These are phyloP conservation scores for Eulemur macaco DNA, from an alignment of 2,113 vertebrate genomes.

Conservation along the genomic window DNA sequence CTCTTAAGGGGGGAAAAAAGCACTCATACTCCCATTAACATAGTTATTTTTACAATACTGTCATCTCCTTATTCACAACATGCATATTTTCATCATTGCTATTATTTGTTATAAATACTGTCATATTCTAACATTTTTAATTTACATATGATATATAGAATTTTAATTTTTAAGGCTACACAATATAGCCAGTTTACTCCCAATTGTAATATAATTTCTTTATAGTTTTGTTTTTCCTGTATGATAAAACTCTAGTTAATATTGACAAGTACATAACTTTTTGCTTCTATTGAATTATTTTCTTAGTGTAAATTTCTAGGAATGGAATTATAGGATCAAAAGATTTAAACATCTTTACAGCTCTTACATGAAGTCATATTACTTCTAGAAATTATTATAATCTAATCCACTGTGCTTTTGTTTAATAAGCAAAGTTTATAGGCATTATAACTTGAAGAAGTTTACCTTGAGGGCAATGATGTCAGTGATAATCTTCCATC, in stretches of 20 bases:
- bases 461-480: slow-evolving; percentile 9
- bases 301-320: slow-evolving; percentile 15
- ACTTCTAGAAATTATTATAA: slow-evolving; percentile 9
- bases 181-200: background rate
- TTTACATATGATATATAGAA: background rate
- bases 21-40: background rate
- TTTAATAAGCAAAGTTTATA: slow-evolving; percentile 45
- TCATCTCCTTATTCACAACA: background rate
- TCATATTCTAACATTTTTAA: background rate
- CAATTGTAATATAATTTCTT: slow-evolving; percentile 5
- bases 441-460: background rate
- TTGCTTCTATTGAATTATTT: slow-evolving; percentile 38
- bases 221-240: background rate
- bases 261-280: background rate
- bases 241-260: slow-evolving; percentile 17
- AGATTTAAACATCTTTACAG: background rate
- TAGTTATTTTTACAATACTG: background rate
- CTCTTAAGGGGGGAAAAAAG: background rate
- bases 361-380: background rate
- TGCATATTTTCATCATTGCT: slow-evolving; percentile 30
- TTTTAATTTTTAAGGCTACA: slow-evolving; percentile 2
- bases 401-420: slow-evolving; percentile 4
- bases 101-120: background rate
- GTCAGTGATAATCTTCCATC: background rate
- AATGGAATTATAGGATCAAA: slow-evolving; percentile 18